These are phyloP conservation scores for Penelope pileata DNA, from an alignment of 2,113 vertebrate species.

Conservation along the genomic window DNA sequence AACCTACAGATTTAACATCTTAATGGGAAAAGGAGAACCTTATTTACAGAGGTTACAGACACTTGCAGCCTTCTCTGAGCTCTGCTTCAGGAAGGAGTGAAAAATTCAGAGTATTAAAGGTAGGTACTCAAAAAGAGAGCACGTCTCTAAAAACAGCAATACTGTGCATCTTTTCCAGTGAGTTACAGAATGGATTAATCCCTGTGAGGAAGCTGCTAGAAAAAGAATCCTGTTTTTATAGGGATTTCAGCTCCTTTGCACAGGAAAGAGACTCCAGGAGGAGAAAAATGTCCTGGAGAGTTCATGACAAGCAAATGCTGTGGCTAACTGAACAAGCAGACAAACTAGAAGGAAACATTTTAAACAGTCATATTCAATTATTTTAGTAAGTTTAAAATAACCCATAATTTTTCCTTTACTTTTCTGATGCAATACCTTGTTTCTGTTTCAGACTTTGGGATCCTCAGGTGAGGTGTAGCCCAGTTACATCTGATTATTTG, in stretches of 20 bases:
- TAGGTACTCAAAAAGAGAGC: background rate
- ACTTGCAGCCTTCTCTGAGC: background rate
- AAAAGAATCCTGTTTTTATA: background rate
- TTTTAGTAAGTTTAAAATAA: background rate
- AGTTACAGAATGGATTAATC: background rate
- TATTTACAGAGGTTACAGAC: background rate
- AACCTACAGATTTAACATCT: background rate
- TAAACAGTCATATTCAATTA: background rate
- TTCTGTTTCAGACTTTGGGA: background rate
- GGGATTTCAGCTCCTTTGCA: background rate
- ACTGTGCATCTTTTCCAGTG: background rate
- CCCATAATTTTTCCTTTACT: fast-evolving
- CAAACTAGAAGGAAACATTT: background rate
- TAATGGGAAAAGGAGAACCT: background rate
- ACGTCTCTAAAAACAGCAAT: background rate
- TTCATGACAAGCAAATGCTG: background rate
- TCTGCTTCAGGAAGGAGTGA: background rate
- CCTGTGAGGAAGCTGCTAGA: background rate
- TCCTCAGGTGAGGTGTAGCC: background rate
- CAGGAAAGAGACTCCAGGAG: background rate
- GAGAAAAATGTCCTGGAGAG: background rate
- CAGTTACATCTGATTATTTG: background rate
- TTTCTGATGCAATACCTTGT: background rate
- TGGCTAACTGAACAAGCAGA: background rate
- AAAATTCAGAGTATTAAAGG: background rate